Evolutionary conservation across 2,113 vertebrate genomes (phyloP), one percentile per base, ranked within the genome.

Genomic region (Morone saxatilis): DNA sequence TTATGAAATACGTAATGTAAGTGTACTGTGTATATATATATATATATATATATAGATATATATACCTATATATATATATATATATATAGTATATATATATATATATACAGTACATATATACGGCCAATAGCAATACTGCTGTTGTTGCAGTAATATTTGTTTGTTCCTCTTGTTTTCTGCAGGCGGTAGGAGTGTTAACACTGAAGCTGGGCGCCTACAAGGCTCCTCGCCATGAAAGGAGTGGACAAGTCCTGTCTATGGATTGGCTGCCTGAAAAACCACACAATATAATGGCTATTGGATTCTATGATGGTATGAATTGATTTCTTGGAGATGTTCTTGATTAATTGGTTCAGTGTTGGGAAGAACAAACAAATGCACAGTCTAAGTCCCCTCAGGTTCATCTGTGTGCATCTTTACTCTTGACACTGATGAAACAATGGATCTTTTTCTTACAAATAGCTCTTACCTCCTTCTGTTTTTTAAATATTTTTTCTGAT

Each of bases 181-280:
- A 96, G 86, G 93, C 93, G 6, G 31, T 66, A 20, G 88, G 48
- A 0, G 86, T 97, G 0, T 84, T 97, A n/a, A 95, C 94, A 0
- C 92, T 99, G 54, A 97, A 96, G 82, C 94, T 98, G 77, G 98
- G 98, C 47, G 96, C 98, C 8, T 75, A 96, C 66, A 96, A 96
- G 90, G 93, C 95, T 0, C 94, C 95, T 41, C 94, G 90, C 0
- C 61, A 75, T 0, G 87, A 95, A 0, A 94, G 88, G 48, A 97
- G 96, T 0, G 98, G 97, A 4, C 96, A 97, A 80, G 97, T 97
- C 81, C 96, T 98, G 90, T 95, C 95, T 53, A 89, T 98, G 89
- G 97, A 98, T 59, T 99, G 98, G 98, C 92, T 97, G 89, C 96
- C 97, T 0, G 87, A 94, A 63, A 96, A 97, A 89, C 97, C 97